Evolutionary conservation across 2,888 invertebrate species (phyloP), one percentile per base, ranked within the genome.

Genomic region (Aspidapion aeneum): DNA sequence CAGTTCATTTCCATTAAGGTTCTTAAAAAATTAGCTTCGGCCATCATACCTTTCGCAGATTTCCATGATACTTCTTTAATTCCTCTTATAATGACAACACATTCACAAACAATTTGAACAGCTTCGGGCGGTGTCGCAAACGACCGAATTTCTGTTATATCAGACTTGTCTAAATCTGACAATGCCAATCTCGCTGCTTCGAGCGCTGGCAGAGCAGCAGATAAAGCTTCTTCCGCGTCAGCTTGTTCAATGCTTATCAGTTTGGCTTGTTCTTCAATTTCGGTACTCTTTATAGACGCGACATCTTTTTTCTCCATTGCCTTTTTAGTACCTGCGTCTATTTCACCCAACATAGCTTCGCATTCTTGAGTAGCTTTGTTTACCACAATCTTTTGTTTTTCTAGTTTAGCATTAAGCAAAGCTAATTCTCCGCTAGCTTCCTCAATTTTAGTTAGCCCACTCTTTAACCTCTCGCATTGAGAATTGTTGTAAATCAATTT

Each of bases 51-150:
- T 91, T 95, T 80, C 0, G 95, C 94, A 1, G 90, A 86, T 77
- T 95, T 95, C 96, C 96, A 96, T 54, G 88, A 91, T 1, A 94
- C 87, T 69, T 96, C 96, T 71, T 90, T 91, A 55, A 89, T 83
- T 1, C 92, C 93, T 67, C 90, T 86, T 63, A 96, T 84, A 59
- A 96, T 93, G 0, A 90, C 92, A 18, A 96, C 90, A 75, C 94
- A 94, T 77, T 96, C 96, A 75, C 93, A 93, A 0, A 96, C 91
- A 0, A 90, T 84, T 82, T 95, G 94, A 21, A 96, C 95, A 16
- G 93, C 89, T 71, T 93, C 91, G 0, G 95, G 95, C 0, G 96
- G 96, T 0, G 94, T 94, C 7, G 94, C 92, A 75, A 96, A 95
- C 0, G 94, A 94, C 72, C 95, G 82, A 69, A 96, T 95, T 82